These are phyloP conservation scores for Phyllotreta striolata DNA, from an alignment of 2,888 invertebrate genomes.

Conservation along the genomic window DNA sequence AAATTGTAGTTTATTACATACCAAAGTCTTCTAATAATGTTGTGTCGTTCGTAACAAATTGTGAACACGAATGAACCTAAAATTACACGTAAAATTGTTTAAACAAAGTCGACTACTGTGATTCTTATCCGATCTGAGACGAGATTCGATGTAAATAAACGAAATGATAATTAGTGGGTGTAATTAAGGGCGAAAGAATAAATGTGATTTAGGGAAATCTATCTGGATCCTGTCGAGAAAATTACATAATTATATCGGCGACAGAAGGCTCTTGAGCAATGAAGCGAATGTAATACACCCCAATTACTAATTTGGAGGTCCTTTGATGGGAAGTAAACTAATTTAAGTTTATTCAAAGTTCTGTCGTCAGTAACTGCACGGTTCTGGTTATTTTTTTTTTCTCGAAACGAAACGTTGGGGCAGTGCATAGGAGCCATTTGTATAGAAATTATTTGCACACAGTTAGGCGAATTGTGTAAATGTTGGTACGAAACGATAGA, in stretches of 20 bases:
- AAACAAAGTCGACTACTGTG: too few species aligned
- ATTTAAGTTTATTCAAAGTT: conserved; percentile 47
- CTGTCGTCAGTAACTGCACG: conserved; percentile 21
- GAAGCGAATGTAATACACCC: conserved; percentile 44
- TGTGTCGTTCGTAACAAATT: too few species aligned
- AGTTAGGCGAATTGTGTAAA: background rate
- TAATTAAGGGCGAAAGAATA: conserved; percentile 18
- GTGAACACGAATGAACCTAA: too few species aligned
- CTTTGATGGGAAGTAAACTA: conserved; percentile 49
- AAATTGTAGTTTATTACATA: too few species aligned
- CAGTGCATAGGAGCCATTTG: conserved; percentile 52
- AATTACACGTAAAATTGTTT: too few species aligned
- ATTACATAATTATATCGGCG: conserved; percentile 40
- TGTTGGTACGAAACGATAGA: conserved; percentile 1
- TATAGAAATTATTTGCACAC: conserved; percentile 44
- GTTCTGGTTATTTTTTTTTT: background rate
- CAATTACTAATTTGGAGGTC: conserved; percentile 48
- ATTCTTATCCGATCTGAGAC: too few species aligned
- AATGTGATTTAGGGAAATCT: conserved; percentile 19
- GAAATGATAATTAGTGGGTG: background rate
- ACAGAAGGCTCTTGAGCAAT: conserved; percentile 38
- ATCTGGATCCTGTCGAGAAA: conserved; percentile 29
- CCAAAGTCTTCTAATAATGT: too few species aligned
- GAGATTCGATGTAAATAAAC: too few species aligned
- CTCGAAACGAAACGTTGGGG: conserved; percentile 35